Base-by-base conservation (phyloP, 2,797 vertebrate species). In the Tokudaia muenninki region DNA sequence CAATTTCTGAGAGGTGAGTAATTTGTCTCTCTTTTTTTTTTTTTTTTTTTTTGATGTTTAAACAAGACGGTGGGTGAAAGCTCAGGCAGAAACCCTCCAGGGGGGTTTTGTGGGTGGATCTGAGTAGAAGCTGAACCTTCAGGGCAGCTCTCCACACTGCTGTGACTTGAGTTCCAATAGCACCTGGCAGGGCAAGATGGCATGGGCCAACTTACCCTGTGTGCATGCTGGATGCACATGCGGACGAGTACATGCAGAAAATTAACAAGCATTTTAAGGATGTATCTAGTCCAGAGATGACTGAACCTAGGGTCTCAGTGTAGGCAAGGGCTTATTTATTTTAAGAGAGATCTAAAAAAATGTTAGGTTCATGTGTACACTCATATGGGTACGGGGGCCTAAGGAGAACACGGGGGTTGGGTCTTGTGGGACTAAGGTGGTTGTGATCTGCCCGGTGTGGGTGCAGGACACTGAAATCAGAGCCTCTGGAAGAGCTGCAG, bases 1-100 rank as follows among this genome's bases (percentile, higher is more conserved):
- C 91, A 55, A 57, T 98, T 87, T 97, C 97, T 70, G 96, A 93
- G 74, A 96, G 90, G 55, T 93, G 87, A 93, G 94, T 97, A 6
- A 72, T 74, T 70, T 90, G 96, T 97, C 87, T 97, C 80, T 95
- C 13, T 55, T 4, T 55, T 2, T 95, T 17, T 17, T 17, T 16
- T 17, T 17, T 4, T 55, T 17, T 55, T 61, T 98, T 97, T 94
- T 88, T 97, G 61, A 19, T 87, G 44, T 93, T 57, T 94, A 55
- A 87, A 16, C 26, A 34, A 82, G 93, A 50, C 55, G 16, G 21
- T 14, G 57, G 57, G 78, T 94, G 52, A 82, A 87, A 26, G 79
- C 29, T 17, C 65, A 80, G 37, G n/a, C 67, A 75, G 78, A 90
- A 78, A 52, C 26, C 77, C 61, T 74, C 13, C 29, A n/a, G 37